These are phyloP conservation scores for Torymus texanus DNA, from an alignment of 2,888 invertebrate species.

Conservation along the genomic window DNA sequence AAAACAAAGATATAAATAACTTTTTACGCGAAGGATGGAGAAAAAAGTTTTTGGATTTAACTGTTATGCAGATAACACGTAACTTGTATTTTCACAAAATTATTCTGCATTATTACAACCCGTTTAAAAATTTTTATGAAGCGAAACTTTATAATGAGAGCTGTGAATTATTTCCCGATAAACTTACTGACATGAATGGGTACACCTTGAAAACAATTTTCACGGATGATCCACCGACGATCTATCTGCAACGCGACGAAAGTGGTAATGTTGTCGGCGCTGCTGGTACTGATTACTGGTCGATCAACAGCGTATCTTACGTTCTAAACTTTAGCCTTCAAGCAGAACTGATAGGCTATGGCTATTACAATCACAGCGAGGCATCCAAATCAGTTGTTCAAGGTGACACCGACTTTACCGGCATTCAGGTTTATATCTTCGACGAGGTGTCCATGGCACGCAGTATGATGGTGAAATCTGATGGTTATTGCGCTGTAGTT, in stretches of 20 bases:
- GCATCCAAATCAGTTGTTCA: not conserved
- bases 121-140: constrained; percentile 46
- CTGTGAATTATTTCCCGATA: constrained; percentile 58
- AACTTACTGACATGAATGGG: constrained; percentile 58
- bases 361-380: not conserved
- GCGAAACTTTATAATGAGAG: constrained; percentile 25
- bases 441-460: constrained; percentile 40
- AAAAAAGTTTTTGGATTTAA: constrained; percentile 28
- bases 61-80: constrained; percentile 27
- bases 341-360: not conserved
- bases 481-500: constrained; percentile 54
- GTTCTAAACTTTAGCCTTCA: constrained; percentile 58
- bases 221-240: constrained; percentile 31
- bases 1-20: not conserved
- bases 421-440: constrained; percentile 20
- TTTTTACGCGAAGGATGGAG: constrained; percentile 7
- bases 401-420: constrained; percentile 44
- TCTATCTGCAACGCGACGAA: constrained; percentile 14
- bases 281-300: constrained; percentile 38
- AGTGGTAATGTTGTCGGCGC: not conserved
- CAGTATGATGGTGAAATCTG: constrained; percentile 18
- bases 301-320: constrained; percentile 15
- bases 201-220: constrained; percentile 51
- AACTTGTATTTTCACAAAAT: not conserved
- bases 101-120: constrained; percentile 56